These are phyloP conservation scores for Drosophila cognata DNA, from an alignment of 2,888 invertebrate genomes.

Conservation along the genomic window DNA sequence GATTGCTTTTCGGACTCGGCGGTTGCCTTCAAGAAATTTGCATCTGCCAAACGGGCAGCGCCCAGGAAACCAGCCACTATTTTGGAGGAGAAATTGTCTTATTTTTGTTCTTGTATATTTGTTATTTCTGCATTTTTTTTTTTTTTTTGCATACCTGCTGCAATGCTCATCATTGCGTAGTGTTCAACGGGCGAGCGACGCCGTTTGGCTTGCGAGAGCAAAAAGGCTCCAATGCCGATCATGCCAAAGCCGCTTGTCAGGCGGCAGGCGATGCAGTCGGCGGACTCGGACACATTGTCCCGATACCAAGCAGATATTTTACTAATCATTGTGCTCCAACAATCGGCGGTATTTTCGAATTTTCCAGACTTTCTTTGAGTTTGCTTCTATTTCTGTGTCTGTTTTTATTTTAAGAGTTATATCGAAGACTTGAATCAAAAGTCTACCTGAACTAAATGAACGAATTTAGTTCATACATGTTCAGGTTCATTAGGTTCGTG, in stretches of 20 bases:
- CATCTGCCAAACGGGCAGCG: conserved; percentile 87
- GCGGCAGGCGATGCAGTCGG: conserved; percentile 87
- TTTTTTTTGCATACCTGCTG: conserved; percentile 65
- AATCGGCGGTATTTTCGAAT: conserved; percentile 14
- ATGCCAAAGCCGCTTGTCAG: conserved; percentile 87
- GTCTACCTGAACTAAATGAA: conserved; percentile 6
- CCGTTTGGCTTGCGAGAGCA: conserved; percentile 87
- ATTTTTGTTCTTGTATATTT: neutral
- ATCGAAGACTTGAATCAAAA: conserved; percentile 15
- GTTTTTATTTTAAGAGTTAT: conserved; percentile 15
- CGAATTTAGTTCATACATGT: conserved; percentile 6
- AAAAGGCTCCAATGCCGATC: conserved; percentile 88
- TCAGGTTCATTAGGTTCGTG: neutral
- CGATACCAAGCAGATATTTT: conserved; percentile 64
- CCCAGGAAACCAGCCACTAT: conserved; percentile 87
- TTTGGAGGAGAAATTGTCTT: neutral
- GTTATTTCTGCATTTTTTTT: neutral
- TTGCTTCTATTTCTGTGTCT: neutral
- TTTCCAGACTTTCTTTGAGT: conserved; percentile 4
- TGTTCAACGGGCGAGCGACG: conserved; percentile 76
- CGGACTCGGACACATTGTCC: conserved; percentile 56
- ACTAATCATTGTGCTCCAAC: conserved; percentile 56
- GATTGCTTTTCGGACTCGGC: conserved; percentile 28
- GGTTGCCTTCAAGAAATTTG: conserved; percentile 67
- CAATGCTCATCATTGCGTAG: conserved; percentile 69